Conservation (phyloP, 2,888 invertebrate species). For the Peribatodes rhomboidaria region DNA sequence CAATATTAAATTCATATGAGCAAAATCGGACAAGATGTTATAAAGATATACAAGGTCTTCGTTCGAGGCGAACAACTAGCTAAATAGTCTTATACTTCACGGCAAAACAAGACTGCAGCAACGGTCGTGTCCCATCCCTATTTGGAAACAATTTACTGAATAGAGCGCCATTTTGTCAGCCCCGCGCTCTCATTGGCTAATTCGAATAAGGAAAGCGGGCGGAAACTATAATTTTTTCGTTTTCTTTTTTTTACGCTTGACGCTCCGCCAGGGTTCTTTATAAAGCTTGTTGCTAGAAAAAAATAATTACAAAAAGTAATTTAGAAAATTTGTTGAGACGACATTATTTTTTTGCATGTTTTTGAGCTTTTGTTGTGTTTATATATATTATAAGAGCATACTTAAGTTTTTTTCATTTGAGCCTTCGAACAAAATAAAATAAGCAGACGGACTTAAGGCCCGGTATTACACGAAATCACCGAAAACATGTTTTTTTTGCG, state of each 20-base stretch:
- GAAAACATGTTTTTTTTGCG: no score
- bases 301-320: slow-evolving; percentile 15
- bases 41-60: no score
- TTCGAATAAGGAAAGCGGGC: slow-evolving; percentile 44
- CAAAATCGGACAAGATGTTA: no score
- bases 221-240: slow-evolving; percentile 37
- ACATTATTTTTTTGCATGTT: not conserved
- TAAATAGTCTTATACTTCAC: no score
- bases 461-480: no score
- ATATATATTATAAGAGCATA: not conserved
- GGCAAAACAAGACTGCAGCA: no score
- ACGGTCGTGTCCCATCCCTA: slow-evolving; percentile 17
- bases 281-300: slow-evolving; percentile 8
- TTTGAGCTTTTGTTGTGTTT: not conserved
- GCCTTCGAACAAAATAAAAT: no score
- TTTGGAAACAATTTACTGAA: slow-evolving; percentile 39
- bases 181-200: slow-evolving; percentile 42
- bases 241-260: slow-evolving; percentile 23
- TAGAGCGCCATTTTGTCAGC: slow-evolving; percentile 39
- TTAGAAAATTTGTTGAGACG: not conserved
- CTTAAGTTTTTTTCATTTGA: no score
- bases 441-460: no score
- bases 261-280: not conserved
- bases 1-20: no score
- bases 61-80: no score